phyloP scores from a whole-genome alignment of 2,113 vertebrate species.

The Pseudolaguvia tuberculata region DNA sequence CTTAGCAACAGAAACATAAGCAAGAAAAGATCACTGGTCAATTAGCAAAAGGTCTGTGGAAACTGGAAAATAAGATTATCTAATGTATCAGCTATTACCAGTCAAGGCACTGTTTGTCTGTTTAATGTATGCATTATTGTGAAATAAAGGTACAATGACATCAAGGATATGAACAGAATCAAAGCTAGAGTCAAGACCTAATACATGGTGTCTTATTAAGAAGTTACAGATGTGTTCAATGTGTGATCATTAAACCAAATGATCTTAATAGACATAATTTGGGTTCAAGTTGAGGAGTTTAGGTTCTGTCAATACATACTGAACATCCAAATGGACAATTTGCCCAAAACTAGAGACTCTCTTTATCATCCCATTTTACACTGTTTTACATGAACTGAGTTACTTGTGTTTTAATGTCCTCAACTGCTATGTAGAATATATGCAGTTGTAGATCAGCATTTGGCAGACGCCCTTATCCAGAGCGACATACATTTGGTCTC shows the following conservation, averaged over 20 bases:
- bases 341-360: background rate
- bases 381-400: too few species aligned
- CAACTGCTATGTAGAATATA: background rate
- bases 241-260: slow-evolving; percentile 1
- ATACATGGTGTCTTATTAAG: background rate
- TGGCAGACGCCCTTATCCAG: too few species aligned
- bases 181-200: slow-evolving; percentile 7
- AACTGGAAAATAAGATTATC: too few species aligned
- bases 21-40: too few species aligned
- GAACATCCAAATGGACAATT: background rate
- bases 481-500: too few species aligned
- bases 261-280: background rate
- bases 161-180: background rate
- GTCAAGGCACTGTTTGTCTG: too few species aligned
- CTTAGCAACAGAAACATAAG: too few species aligned
- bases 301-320: background rate
- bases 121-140: background rate
- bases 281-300: background rate
- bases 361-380: background rate
- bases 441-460: too few species aligned
- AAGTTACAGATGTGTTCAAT: slow-evolving; percentile 12
- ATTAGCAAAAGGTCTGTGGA: too few species aligned
- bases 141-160: background rate
- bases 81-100: too few species aligned
- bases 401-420: background rate